phyloP scores from a whole-genome alignment of 2,797 vertebrate species.

The Petrocephalus sullivani region DNA sequence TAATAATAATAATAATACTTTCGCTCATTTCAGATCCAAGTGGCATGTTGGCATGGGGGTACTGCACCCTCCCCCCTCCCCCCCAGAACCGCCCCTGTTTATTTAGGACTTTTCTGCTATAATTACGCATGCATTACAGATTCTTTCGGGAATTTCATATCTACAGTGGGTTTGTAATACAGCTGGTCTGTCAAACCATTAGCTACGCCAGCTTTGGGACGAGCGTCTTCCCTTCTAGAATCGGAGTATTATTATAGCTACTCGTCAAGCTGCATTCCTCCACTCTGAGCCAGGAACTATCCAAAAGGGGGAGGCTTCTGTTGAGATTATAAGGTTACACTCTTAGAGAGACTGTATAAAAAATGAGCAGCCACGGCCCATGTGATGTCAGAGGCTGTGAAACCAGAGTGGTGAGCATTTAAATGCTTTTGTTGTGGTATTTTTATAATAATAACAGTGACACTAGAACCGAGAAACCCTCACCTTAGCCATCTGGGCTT shows the following conservation, averaged over 20 bases:
- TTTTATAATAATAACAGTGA: neutral
- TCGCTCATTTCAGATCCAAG: too few relatives aligned
- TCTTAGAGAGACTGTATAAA: neutral
- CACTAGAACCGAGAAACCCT: conserved; percentile 45
- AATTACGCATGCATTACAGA: neutral
- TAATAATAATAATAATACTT: too few relatives aligned
- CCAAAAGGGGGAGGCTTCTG: neutral
- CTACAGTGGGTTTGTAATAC: neutral
- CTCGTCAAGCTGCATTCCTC: neutral
- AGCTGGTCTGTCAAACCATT: neutral
- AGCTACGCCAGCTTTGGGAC: neutral
- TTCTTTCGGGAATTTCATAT: neutral
- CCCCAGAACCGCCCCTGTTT: too few relatives aligned
- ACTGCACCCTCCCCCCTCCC: too few relatives aligned
- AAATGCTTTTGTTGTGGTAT: neutral
- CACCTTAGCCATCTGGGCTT: conserved; percentile 99
- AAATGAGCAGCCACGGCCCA: neutral
- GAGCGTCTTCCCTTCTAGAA: neutral
- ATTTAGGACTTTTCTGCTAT: neutral
- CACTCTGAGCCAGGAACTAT: neutral
- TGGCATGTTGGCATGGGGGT: too few relatives aligned
- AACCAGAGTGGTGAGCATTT: neutral
- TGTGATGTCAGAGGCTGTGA: neutral
- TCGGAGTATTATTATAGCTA: neutral
- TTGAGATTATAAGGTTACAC: neutral